A percentile compares a stretch with the other conserved stretches of the same genome.
These are phyloP conservation scores for Chaunax sp. DNA, from an alignment of 2,797 vertebrate genomes.

Conservation along the genomic window DNA sequence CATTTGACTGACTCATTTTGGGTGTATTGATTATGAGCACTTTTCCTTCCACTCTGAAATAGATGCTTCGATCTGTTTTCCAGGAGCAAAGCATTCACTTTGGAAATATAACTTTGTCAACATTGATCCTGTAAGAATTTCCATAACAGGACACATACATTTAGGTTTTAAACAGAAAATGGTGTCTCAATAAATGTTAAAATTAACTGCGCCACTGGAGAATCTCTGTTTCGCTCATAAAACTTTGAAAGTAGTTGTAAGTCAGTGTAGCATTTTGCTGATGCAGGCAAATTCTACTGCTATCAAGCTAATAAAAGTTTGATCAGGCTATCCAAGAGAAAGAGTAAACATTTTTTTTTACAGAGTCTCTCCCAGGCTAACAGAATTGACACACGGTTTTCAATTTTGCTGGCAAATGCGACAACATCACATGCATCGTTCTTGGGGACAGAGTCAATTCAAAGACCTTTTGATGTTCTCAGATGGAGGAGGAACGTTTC, in stretches of 20 bases:
- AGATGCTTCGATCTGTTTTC: constrained; percentile 44
- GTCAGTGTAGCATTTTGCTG: constrained; percentile 53
- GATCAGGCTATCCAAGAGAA: constrained; percentile 68
- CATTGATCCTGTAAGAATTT: constrained; percentile 45
- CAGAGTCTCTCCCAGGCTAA: constrained; percentile 66
- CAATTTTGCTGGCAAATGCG: constrained; percentile 72
- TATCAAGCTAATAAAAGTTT: constrained; percentile 70
- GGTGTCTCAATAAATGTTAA: constrained; percentile 30
- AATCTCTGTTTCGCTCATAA: constrained; percentile 41
- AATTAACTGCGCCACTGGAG: constrained; percentile 29
- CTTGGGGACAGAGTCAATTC: constrained; percentile 75
- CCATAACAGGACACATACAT: constrained; percentile 33
- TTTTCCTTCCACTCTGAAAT: constrained; percentile 33
- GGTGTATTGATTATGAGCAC: too few species aligned
- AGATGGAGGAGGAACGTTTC: constrained; percentile 75
- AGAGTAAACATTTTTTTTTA: constrained; percentile 77
- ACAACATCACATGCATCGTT: constrained; percentile 79
- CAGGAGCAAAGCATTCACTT: constrained; percentile 28
- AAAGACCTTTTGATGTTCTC: constrained; percentile 79
- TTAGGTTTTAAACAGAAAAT: constrained; percentile 33
- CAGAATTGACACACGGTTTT: constrained; percentile 74
- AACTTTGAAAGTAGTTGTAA: constrained; percentile 47
- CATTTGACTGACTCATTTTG: constrained; percentile 37
- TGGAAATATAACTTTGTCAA: constrained; percentile 43
- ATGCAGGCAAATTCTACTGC: constrained; percentile 49